A percentile compares a stretch with the other conserved stretches of the same genome.
These are phyloP conservation scores for Tenthredo amoena DNA, from an alignment of 2,888 invertebrate species.

Conservation along the genomic window DNA sequence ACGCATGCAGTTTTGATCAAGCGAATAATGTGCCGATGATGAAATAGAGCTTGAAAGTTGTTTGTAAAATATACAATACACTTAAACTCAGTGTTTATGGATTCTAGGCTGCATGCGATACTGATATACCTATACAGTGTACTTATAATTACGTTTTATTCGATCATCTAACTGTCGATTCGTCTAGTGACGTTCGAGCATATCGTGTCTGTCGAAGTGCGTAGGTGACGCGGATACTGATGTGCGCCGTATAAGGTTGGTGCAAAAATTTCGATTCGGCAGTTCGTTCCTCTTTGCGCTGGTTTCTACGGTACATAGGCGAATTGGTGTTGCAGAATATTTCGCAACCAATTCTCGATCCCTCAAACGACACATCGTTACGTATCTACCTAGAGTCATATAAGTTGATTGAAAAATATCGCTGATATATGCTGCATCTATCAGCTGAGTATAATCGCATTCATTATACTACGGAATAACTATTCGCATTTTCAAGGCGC, in stretches of 20 bases:
- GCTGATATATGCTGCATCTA: neutral
- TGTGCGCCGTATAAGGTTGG: conserved; percentile 45
- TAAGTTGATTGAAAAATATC: conserved; percentile 21
- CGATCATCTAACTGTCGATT: conserved; percentile 14
- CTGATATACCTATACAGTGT: neutral
- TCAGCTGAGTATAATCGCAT: neutral
- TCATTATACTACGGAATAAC: neutral
- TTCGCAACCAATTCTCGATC: conserved; percentile 5
- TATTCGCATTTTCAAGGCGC: neutral
- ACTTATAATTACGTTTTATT: neutral
- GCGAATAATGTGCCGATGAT: neutral
- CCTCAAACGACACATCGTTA: neutral
- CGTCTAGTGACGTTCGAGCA: neutral
- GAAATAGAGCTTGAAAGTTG: neutral
- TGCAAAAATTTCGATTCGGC: conserved; percentile 35
- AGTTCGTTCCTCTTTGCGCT: conserved; percentile 35
- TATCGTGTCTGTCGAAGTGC: conserved; percentile 20
- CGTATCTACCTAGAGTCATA: neutral
- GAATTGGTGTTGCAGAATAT: conserved; percentile 34
- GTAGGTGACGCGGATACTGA: conserved; percentile 53
- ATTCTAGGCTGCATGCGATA: neutral
- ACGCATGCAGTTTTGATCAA: neutral
- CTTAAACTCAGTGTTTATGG: neutral
- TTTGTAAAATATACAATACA: neutral
- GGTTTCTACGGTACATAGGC: conserved; percentile 23